Evolutionary conservation across 37 sponge, comb jelly and placozoan species (phyloP).

Genomic region (Crambe crambe): DNA sequence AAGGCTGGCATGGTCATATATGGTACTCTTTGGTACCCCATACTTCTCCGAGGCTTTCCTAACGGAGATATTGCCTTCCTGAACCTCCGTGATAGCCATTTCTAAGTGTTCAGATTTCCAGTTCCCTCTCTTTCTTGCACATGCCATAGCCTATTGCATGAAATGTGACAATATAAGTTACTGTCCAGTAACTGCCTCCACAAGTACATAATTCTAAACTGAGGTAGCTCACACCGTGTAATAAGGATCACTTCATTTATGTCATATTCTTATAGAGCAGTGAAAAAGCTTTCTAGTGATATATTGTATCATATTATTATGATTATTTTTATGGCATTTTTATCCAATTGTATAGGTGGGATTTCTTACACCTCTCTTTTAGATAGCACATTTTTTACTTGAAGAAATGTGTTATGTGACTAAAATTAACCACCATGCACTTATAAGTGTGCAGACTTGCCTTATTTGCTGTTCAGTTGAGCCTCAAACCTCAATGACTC

Average conservation of each 20-base stretch:
- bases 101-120: background rate
- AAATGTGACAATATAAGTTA: background rate
- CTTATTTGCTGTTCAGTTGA: background rate
- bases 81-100: background rate
- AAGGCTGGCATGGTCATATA: slow-evolving; percentile 27
- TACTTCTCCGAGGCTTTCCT: slow-evolving; percentile 31
- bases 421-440: background rate
- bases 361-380: no score
- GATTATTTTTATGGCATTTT: background rate
- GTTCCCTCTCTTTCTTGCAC: background rate
- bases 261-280: background rate
- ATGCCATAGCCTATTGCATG: background rate
- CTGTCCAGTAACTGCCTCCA: background rate
- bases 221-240: background rate
- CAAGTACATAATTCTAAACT: background rate
- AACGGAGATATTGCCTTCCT: background rate
- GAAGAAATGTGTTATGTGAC: no score
- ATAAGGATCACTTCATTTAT: background rate
- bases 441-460: background rate
- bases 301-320: no score
- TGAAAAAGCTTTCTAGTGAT: background rate
- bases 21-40: slow-evolving; percentile 44
- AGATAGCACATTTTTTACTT: no score
- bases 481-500: background rate
- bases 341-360: background rate